These are phyloP conservation scores for Lathamus discolor DNA, from an alignment of 2,113 vertebrate species.

Conservation along the genomic window DNA sequence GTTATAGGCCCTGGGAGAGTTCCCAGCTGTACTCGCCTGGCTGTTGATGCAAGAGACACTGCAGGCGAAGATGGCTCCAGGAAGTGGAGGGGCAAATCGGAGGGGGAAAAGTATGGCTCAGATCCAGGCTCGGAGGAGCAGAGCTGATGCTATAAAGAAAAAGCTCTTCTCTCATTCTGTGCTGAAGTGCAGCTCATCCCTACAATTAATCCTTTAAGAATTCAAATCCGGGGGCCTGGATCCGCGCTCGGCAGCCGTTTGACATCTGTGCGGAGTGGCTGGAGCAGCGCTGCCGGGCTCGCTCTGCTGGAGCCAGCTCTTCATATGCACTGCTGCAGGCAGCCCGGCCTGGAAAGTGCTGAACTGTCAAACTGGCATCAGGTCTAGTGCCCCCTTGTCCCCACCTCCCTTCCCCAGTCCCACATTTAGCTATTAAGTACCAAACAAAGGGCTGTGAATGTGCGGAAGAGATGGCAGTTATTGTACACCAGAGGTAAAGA, in stretches of 20 bases:
- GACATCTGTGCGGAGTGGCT: background rate
- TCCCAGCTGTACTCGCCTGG: conserved; percentile 65
- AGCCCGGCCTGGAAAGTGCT: background rate
- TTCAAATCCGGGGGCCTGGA: background rate
- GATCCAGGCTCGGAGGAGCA: conserved; percentile 56
- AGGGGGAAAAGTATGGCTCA: conserved; percentile 36
- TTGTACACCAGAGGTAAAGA: background rate
- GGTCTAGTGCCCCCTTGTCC: background rate
- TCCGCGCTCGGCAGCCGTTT: background rate
- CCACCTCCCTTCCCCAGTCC: background rate
- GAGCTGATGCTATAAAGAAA: background rate
- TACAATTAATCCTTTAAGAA: conserved; percentile 46
- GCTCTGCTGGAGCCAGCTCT: background rate
- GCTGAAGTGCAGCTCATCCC: conserved; percentile 27
- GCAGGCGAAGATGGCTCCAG: conserved; percentile 34
- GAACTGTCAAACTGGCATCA: background rate
- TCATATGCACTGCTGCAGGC: background rate
- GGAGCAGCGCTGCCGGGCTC: background rate
- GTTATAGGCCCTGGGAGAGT: conserved; percentile 51
- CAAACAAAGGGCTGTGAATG: background rate
- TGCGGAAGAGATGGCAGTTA: background rate
- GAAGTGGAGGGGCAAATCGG: conserved; percentile 13
- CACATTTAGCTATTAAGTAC: background rate
- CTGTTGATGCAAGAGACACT: conserved; percentile 45
- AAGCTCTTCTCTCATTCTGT: background rate